Base-by-base conservation (phyloP, 2,888 invertebrate genomes). In the Drosophila niveifrons region DNA sequence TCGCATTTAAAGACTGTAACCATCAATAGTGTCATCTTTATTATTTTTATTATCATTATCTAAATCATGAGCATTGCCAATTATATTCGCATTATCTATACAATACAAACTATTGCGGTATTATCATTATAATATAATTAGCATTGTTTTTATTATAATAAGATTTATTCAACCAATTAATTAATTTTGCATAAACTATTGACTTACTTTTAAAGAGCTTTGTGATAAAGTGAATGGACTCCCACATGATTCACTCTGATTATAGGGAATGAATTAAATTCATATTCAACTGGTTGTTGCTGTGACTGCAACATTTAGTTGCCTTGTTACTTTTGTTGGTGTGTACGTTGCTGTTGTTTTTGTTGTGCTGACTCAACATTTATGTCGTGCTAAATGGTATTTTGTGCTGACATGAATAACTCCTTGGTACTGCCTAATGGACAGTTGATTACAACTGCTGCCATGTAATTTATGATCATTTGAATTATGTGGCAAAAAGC, bases 211-310 rank as follows among this genome's bases (percentile, higher is more conserved):
- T 13, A 13, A 15, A 41, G 8, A 13, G 13, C 15, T 13, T 41
- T 28, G 46, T 29, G 3, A n/a, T 2, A 13, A 46, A 31, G 36
- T 3, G 39, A 8, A 18, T 8, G 47, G 34, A n/a, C 41, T 41
- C 51, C 48, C 18, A 3, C 7, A 11, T n/a, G 11, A 17, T 10
- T n/a, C 34, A 23, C 55, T 8, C 47, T 11, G 18, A 39, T 8
- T 46, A 28, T 29, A 17, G 43, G 55, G 65, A 13, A 52, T 44
- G 51, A 70, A 66, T 68, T 44, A 43, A 71, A 66, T 79, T 52
- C 44, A 63, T 47, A 80, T 89, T 83, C 82, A 81, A 83, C 83
- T 89, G 47, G 89, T 89, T 87, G 79, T 51, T 66, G 23, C 44
- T 57, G 34, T 44, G 28, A 51, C 47, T 78, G 59, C 52, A 41